phyloP scores from a whole-genome alignment of 2,113 vertebrate species.

The Anhinga rufa region DNA sequence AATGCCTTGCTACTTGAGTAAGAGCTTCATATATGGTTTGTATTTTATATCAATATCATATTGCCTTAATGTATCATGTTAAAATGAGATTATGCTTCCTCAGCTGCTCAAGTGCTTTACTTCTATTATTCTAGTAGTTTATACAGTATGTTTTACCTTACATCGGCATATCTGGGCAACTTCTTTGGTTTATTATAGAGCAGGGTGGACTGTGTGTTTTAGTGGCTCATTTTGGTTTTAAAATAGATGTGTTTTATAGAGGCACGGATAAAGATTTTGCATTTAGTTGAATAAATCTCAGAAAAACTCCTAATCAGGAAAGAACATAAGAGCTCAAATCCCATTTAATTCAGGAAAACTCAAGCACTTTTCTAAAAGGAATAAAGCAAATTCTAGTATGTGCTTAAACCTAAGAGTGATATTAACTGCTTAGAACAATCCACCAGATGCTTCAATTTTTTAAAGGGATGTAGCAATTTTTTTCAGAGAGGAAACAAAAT shows the following conservation, averaged over 20 bases:
- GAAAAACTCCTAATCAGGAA: neutral
- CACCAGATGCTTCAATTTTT: fast-evolving
- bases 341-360: neutral
- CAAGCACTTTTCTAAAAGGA: neutral
- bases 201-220: neutral
- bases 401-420: neutral
- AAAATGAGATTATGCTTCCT: conserved; percentile 39
- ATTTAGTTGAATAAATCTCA: neutral
- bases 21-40: neutral
- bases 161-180: neutral
- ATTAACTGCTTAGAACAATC: neutral
- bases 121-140: conserved; percentile 37
- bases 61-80: conserved; percentile 33
- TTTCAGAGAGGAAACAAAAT: neutral
- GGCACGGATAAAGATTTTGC: neutral
- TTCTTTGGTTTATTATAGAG: neutral
- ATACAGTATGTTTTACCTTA: conserved; percentile 5
- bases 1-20: conserved; percentile 19
- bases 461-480: neutral
- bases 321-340: neutral
- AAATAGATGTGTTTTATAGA: neutral
- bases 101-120: conserved; percentile 30
- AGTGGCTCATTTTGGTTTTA: neutral
- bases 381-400: neutral
- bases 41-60: conserved; percentile 41